These are phyloP conservation scores for Drosophila emarginata DNA, from an alignment of 2,888 invertebrate genomes.

Conservation along the genomic window DNA sequence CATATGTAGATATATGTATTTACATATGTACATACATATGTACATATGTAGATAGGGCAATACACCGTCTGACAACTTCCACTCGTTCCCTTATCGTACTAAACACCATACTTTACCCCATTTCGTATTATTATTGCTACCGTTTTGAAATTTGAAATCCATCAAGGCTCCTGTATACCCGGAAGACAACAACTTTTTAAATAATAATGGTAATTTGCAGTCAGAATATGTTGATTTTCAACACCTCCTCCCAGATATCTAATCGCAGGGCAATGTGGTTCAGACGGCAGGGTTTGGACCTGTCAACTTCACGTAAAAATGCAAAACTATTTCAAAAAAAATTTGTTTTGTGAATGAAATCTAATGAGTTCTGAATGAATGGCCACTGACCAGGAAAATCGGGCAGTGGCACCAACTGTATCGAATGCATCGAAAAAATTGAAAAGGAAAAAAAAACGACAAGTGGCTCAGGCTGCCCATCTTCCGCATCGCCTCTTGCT, in stretches of 20 bases:
- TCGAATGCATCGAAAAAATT: constrained; percentile 31
- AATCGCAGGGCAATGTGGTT: constrained; percentile 70
- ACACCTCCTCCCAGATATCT: constrained; percentile 76
- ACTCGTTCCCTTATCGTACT: no score
- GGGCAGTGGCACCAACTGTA: constrained; percentile 36
- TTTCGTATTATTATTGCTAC: constrained; percentile 15
- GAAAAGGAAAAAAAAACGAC: constrained; percentile 36
- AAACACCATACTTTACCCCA: background rate
- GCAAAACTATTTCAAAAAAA: constrained; percentile 71
- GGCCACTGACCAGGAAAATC: constrained; percentile 47
- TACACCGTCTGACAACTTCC: background rate
- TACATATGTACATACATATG: no score
- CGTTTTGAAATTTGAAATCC: constrained; percentile 22
- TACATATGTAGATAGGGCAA: background rate
- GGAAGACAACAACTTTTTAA: constrained; percentile 39
- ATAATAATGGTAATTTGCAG: constrained; percentile 78
- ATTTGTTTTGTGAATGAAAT: constrained; percentile 80
- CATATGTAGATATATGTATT: no score
- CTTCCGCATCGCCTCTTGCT: constrained; percentile 40
- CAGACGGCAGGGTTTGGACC: constrained; percentile 30
- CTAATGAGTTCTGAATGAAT: constrained; percentile 79
- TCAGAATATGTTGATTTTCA: constrained; percentile 68
- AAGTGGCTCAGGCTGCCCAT: constrained; percentile 36
- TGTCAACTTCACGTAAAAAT: constrained; percentile 11
- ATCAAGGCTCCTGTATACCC: constrained; percentile 35